Base-by-base conservation (phyloP, 92 coral and sea anemone species). In the Chrysogorgia sp. region DNA sequence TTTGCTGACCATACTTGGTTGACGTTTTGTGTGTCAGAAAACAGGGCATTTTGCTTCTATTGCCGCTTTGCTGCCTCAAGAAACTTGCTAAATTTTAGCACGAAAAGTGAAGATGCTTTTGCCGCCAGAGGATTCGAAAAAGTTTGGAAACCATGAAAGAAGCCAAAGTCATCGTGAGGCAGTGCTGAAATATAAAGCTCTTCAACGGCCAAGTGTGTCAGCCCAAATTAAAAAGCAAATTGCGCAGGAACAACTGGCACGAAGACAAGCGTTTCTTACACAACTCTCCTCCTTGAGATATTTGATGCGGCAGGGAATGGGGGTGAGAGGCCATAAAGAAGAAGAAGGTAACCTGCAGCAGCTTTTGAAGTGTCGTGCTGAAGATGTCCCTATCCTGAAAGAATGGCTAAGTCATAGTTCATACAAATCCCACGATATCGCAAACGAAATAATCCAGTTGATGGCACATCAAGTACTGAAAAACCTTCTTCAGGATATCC, bases 241-340 rank as follows among this genome's bases (percentile, higher is more conserved):
- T n/a, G n/a, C n/a, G n/a, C n/a, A n/a, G n/a, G n/a, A n/a, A n/a
- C n/a, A n/a, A n/a, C n/a, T n/a, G n/a, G n/a, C n/a, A n/a, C n/a
- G n/a, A n/a, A n/a, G n/a, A n/a, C n/a, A n/a, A n/a, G n/a, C 83
- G 34, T 81, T 83, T 14, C 66, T 84, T 57, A 84, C 70, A 67
- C 83, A 48, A 75, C 52, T 83, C 23, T 63, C 87, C 58, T 65
- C 83, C 26, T 63, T 83, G 77, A 48, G 43, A 67, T 77, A 83
- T 66, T 71, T 83, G 75, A 37, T 83, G 24, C 78, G 70, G 55
- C 87, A 77, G 58, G 87, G 84, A 65, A 53, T n/a, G n/a, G n/a
- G n/a, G n/a, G n/a, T n/a, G n/a, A n/a, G n/a, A n/a, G n/a, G n/a
- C n/a, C n/a, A n/a, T n/a, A n/a, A n/a, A n/a, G n/a, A n/a, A n/a